Base-by-base conservation (phyloP, 2,113 vertebrate genomes). In the Bombycilla garrulus region DNA sequence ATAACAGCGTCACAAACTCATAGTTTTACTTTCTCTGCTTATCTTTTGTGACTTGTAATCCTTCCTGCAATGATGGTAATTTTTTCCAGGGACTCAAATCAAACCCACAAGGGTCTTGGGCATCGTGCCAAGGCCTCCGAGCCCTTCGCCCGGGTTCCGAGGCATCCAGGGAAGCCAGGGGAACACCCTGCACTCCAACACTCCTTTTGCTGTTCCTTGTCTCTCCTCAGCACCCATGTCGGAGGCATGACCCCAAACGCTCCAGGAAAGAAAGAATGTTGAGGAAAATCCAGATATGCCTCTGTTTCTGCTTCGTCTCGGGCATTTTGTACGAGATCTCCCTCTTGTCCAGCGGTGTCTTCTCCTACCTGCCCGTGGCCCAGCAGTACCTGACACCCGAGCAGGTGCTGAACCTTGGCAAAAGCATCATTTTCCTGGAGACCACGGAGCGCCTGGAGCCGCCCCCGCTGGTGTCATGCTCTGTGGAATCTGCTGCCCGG, bases 391-490 rank as follows among this genome's bases (percentile, higher is more conserved):
- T 96, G 93, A 97, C 76, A 9, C 94, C 44, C 0, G 96, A 97
- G 81, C 92, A 93, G 38, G 81, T 98, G 81, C 57, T 98, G 92
- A 88, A 71, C 84, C 84, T 92, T 0, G 96, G 96, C 12, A 97
- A 57, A 24, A 92, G 96, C 81, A 98, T 98, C 25, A 97, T 98
- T 67, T 98, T 98, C 67, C 89, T 98, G 74, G 98, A 98, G 95
- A 98, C 98, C 0, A 98, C 98, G 0, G 97, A 98, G 33, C 97
- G 93, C 7, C 56, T 95, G 51, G 96, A 98, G 74, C 98, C 97
- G 0, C 61, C 97, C 12, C 92, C 97, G 0, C 83, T 98, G 79
- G 97, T 98, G 65, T 97, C 97, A 15, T 98, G 98, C 48, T 97
- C 98, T 0, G 96, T 98, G 74, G 98, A 98, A 61, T 98, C 98